phyloP scores from a whole-genome alignment of 2,797 vertebrate genomes.

The Eulemur mongoz region DNA sequence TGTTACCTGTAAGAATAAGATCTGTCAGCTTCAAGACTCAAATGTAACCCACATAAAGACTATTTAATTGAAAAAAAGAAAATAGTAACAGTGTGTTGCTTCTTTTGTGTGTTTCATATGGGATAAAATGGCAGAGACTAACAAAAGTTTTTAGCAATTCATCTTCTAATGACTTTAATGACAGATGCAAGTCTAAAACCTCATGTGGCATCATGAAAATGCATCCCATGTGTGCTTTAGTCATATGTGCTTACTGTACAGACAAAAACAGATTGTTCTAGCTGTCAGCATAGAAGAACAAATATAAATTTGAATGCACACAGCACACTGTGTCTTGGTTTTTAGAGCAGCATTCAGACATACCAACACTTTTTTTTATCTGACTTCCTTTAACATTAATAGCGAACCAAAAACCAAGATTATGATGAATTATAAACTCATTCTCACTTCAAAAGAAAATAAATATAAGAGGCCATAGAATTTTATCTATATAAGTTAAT shows the following conservation, averaged over 20 bases:
- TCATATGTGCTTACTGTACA: conserved; percentile 72
- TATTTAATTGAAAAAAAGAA: conserved; percentile 74
- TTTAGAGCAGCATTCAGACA: conserved; percentile 52
- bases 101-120: conserved; percentile 63
- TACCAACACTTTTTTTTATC: conserved; percentile 55
- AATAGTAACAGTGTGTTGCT: conserved; percentile 69
- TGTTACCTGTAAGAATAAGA: conserved; percentile 60
- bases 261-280: conserved; percentile 75
- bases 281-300: conserved; percentile 72
- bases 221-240: conserved; percentile 61
- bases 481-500: not conserved
- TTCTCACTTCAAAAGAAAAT: not conserved
- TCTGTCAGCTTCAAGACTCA: conserved; percentile 68
- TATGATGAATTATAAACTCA: not conserved
- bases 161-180: conserved; percentile 74
- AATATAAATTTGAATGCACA: conserved; percentile 67
- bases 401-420: not conserved
- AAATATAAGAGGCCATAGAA: not conserved
- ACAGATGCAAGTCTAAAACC: conserved; percentile 65
- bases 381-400: conserved; percentile 56
- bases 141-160: conserved; percentile 65
- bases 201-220: conserved; percentile 71
- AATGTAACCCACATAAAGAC: conserved; percentile 64
- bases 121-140: conserved; percentile 66
- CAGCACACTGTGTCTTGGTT: conserved; percentile 61